These are phyloP conservation scores for Ptychoptera albimana DNA, from an alignment of 2,888 invertebrate genomes.

Conservation along the genomic window DNA sequence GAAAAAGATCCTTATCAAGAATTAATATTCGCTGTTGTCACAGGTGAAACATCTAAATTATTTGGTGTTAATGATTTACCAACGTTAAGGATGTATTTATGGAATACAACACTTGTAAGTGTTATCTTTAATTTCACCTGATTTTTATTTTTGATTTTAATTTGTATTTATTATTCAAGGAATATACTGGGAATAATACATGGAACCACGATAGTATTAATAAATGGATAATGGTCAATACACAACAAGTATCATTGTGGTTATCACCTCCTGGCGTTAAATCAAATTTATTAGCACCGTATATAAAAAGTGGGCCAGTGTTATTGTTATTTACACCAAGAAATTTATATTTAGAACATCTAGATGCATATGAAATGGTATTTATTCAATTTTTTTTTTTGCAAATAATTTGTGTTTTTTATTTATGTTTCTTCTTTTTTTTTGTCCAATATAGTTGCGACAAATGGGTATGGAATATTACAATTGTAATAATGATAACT, in stretches of 20 bases:
- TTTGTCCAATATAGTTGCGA: too few species aligned
- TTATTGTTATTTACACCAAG: slow-evolving; percentile 64
- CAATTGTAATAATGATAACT: slow-evolving; percentile 42
- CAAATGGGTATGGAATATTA: slow-evolving; percentile 58
- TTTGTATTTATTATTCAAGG: too few species aligned
- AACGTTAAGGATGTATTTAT: slow-evolving; percentile 42
- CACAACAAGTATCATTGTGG: slow-evolving; percentile 47
- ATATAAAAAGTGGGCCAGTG: slow-evolving; percentile 51
- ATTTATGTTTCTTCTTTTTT: slow-evolving; percentile 18
- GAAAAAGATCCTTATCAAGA: slow-evolving; percentile 62
- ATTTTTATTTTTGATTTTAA: neutral
- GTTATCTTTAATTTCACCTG: neutral
- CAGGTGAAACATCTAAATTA: slow-evolving; percentile 36
- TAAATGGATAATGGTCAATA: slow-evolving; percentile 44
- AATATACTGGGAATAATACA: slow-evolving; percentile 32
- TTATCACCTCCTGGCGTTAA: slow-evolving; percentile 57
- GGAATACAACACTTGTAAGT: slow-evolving; percentile 55
- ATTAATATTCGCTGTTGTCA: slow-evolving; percentile 56
- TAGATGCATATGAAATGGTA: slow-evolving; percentile 57
- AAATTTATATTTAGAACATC: slow-evolving; percentile 47
- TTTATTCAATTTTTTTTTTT: slow-evolving; percentile 14
- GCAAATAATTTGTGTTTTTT: slow-evolving; percentile 5
- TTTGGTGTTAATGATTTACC: slow-evolving; percentile 36
- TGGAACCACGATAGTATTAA: slow-evolving; percentile 36
- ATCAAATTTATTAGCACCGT: slow-evolving; percentile 46